phyloP scores from a whole-genome alignment of 2,797 vertebrate genomes.

The Melanotaenia pygmaea region DNA sequence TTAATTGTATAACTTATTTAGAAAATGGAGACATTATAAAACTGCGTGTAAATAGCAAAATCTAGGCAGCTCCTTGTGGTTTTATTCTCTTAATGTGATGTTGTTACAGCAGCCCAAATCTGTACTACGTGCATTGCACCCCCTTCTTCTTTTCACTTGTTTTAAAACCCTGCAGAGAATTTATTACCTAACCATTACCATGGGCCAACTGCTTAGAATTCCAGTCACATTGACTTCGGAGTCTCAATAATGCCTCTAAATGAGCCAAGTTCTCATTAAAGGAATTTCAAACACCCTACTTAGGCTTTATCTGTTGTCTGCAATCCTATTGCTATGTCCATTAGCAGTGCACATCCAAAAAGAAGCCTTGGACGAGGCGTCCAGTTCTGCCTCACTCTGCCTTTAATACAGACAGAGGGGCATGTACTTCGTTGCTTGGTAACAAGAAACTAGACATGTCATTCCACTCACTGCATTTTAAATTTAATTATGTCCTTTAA shows the following conservation, averaged over 20 bases:
- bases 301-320: conserved; percentile 67
- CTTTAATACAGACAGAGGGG: conserved; percentile 59
- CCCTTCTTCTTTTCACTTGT: conserved; percentile 38
- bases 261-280: conserved; percentile 79
- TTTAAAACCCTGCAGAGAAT: conserved; percentile 64
- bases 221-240: conserved; percentile 72
- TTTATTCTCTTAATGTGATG: conserved; percentile 7
- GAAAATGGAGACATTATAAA: conserved; percentile 13
- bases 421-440: conserved; percentile 79
- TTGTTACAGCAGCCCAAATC: conserved; percentile 14
- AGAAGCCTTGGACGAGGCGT: conserved; percentile 54
- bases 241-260: conserved; percentile 75
- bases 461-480: conserved; percentile 49
- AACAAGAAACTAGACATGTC: conserved; percentile 70
- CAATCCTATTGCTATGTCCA: conserved; percentile 65
- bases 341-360: conserved; percentile 51
- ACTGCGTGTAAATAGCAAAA: conserved; percentile 3
- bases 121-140: conserved; percentile 16
- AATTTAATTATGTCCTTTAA: conserved; percentile 70
- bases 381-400: conserved; percentile 43
- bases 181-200: conserved; percentile 61
- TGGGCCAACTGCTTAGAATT: conserved; percentile 75
- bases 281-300: conserved; percentile 69
- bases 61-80: neutral
- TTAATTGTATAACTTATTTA: conserved; percentile 17